Evolutionary conservation across 2,113 vertebrate genomes (phyloP), one percentile per base, ranked within the genome.

Genomic region (Bufo gargarizans): DNA sequence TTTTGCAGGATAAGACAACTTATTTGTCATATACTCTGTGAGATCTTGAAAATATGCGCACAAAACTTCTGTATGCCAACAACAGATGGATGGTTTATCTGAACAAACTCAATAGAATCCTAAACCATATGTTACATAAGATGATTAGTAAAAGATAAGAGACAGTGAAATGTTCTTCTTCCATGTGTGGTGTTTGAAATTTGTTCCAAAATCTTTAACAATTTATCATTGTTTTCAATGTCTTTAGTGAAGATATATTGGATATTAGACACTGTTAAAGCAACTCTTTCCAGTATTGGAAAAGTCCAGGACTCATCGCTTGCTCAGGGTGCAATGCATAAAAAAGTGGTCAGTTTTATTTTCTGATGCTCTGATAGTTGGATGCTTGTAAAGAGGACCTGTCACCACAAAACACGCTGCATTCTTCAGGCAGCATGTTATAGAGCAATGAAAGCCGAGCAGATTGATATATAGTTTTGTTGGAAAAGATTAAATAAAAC

Each of bases 21-120:
- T 72, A 45, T 72, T 72, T 72, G 33, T 72, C 69, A 43, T 45
- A 14, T 72, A 14, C 33, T 72, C 69, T 76, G 6, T 49, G 2
- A 49, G 14, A 76, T 76, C 72, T 76, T 49, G 16, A 76, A 72
- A 49, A 50, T 76, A 76, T 76, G 14, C 45, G 20, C 45, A 7
- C 45, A 19, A 76, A 76, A 76, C 45, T 76, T 76, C 72, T 49
- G 72, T 76, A 76, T 76, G 72, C 72, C 45, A 49, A 76, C 43
- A 76, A 49, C 72, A 76, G 72, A 76, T 76, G 45, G 72, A 50
- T 20, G 47, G 72, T 76, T 76, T 49, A 76, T 16, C 45, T 49
- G 72, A 76, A 76, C 72, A 76, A 49, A 76, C 50, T 49, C 10
- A 11, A 19, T 49, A 43, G 14, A 76, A 49, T 49, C 72, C 16